Evolutionary conservation across 2,888 invertebrate species (phyloP).

Genomic region (Abrostola tripartita): DNA sequence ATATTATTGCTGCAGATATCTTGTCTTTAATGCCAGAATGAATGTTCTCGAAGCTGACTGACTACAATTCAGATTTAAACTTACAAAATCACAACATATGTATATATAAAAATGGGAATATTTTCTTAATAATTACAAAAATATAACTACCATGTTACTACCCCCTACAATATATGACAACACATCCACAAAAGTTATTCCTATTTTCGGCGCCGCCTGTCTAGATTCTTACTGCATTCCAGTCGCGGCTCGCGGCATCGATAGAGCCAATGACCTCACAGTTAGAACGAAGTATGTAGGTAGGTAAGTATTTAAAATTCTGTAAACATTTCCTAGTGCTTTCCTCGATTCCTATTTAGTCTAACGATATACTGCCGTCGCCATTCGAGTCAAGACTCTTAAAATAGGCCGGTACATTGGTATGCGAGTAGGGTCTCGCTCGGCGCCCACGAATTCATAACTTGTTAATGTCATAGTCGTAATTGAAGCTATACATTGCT

Average conservation of each 20-base stretch:
- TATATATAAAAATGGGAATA: too few relatives aligned
- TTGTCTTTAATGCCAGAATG: too few relatives aligned
- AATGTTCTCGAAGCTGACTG: too few relatives aligned
- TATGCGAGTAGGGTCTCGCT: constrained; percentile 64
- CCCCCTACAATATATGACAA: neutral
- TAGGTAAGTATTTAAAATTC: constrained; percentile 55
- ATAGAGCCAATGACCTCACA: constrained; percentile 13
- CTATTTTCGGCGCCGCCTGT: constrained; percentile 4
- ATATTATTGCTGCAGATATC: too few relatives aligned
- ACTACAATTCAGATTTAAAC: too few relatives aligned
- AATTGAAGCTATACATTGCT: constrained; percentile 41
- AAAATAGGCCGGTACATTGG: constrained; percentile 74
- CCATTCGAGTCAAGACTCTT: constrained; percentile 69
- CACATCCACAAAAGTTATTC: constrained; percentile 1
- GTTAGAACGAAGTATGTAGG: constrained; percentile 14
- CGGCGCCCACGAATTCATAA: constrained; percentile 42
- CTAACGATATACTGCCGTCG: constrained; percentile 58
- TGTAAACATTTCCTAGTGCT: constrained; percentile 47
- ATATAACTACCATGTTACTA: neutral
- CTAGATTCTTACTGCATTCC: constrained; percentile 10
- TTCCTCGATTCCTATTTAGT: constrained; percentile 62
- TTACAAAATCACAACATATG: too few relatives aligned
- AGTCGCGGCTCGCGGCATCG: constrained; percentile 27
- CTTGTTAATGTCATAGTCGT: constrained; percentile 25
- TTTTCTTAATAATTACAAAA: too few relatives aligned